A percentile compares a stretch with the other conserved stretches of the same genome.
Conservation (phyloP, 2,888 invertebrate genomes). For the Meiosimyza platycephala region DNA sequence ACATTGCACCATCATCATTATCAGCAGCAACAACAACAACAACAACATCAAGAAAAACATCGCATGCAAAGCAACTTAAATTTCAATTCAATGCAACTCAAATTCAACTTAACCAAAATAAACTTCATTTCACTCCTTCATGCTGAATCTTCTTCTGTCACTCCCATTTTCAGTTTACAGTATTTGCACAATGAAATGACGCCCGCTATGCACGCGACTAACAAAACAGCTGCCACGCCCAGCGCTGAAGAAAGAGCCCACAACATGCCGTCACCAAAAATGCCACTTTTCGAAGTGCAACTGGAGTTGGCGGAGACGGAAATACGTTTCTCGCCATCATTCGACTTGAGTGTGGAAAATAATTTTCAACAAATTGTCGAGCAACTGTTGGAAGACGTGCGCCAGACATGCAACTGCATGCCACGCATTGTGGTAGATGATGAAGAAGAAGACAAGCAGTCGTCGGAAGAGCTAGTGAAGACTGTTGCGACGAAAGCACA, state of each 20-base stretch:
- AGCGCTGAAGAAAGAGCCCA: not conserved
- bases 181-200: constrained; percentile 64
- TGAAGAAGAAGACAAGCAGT: constrained; percentile 64
- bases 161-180: constrained; percentile 54
- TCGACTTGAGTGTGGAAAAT: constrained; percentile 74
- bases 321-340: constrained; percentile 80
- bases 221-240: constrained; percentile 13
- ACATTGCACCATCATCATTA: not conserved
- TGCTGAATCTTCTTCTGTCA: constrained; percentile 57
- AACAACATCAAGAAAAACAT: constrained; percentile 17
- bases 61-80: constrained; percentile 19
- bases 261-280: constrained; percentile 33
- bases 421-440: constrained; percentile 70
- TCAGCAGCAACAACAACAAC: not conserved
- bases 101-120: constrained; percentile 58
- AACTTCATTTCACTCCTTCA: constrained; percentile 54
- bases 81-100: constrained; percentile 46
- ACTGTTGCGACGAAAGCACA: constrained; percentile 19
- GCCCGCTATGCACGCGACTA: constrained; percentile 37
- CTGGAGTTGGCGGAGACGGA: constrained; percentile 78
- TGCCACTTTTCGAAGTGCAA: constrained; percentile 82
- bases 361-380: constrained; percentile 79
- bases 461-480: constrained; percentile 53
- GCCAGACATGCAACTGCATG: constrained; percentile 80
- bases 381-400: constrained; percentile 82